Percentiles rank a stretch among this genome's conserved stretches.
These are phyloP conservation scores for Argyresthia goedartella DNA, from an alignment of 2,888 invertebrate species.

Conservation along the genomic window DNA sequence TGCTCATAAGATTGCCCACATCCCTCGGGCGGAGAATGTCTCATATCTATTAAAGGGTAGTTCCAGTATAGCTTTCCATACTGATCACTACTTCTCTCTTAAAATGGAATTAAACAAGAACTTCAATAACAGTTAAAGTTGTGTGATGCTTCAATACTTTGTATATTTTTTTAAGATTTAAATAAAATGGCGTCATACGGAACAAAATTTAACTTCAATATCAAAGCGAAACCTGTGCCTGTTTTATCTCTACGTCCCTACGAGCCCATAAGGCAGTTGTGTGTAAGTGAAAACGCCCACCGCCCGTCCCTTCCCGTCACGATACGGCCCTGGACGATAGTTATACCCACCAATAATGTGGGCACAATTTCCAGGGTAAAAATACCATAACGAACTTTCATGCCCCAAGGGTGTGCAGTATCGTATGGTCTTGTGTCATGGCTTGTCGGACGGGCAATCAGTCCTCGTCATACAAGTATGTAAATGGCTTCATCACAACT, in stretches of 20 bases:
- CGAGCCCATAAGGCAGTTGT: not conserved
- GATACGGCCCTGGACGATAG: not conserved
- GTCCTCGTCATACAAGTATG: too few species aligned
- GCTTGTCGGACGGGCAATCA: too few species aligned
- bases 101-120: too few species aligned
- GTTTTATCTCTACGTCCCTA: not conserved
- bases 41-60: not conserved
- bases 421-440: too few species aligned
- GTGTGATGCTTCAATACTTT: too few species aligned
- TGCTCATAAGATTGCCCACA: slow-evolving; percentile 3
- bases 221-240: too few species aligned
- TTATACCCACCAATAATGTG: not conserved
- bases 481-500: too few species aligned
- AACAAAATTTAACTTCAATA: too few species aligned
- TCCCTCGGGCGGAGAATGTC: not conserved
- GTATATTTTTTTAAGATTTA: too few species aligned
- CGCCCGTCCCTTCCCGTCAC: not conserved
- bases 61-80: not conserved
- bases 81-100: not conserved
- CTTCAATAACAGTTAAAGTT: too few species aligned
- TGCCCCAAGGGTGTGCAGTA: not conserved
- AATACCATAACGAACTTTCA: not conserved
- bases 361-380: too few species aligned
- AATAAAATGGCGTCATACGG: too few species aligned
- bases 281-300: slow-evolving; percentile 4